Conservation (phyloP, 2,113 vertebrate genomes). For the Acanthisitta chloris region DNA sequence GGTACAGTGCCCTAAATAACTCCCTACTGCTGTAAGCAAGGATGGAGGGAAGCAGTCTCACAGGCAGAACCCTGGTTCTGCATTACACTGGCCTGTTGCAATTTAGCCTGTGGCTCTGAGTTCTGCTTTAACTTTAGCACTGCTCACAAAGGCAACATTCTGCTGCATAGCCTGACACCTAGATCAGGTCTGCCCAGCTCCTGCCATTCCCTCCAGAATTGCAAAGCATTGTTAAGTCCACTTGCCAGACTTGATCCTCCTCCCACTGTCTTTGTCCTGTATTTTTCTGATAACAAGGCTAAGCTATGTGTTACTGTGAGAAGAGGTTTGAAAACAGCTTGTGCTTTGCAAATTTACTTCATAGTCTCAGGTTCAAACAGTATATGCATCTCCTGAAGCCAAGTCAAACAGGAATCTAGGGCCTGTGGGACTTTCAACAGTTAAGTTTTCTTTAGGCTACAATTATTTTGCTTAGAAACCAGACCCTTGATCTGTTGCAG, state of each 20-base stretch:
- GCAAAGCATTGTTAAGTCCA: not conserved
- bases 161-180: not conserved
- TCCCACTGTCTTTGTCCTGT: not conserved
- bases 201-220: not conserved
- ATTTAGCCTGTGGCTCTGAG: not conserved
- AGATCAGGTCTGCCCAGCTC: not conserved
- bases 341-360: not conserved
- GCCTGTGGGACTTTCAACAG: not conserved
- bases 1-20: fast-evolving
- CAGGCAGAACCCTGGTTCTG: not conserved
- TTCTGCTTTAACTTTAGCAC: not conserved
- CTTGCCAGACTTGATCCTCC: not conserved
- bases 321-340: not conserved
- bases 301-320: not conserved
- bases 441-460: slow-evolving; percentile 40
- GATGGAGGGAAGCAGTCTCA: not conserved
- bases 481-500: slow-evolving; percentile 35
- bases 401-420: slow-evolving; percentile 2
- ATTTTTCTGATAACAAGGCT: not conserved
- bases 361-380: not conserved
- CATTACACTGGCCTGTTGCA: not conserved
- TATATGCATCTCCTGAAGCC: not conserved
- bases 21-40: fast-evolving
- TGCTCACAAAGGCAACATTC: not conserved
- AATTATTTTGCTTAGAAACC: slow-evolving; percentile 36